phyloP scores from a whole-genome alignment of 2,888 invertebrate genomes.

The Trachelus tabidus region DNA sequence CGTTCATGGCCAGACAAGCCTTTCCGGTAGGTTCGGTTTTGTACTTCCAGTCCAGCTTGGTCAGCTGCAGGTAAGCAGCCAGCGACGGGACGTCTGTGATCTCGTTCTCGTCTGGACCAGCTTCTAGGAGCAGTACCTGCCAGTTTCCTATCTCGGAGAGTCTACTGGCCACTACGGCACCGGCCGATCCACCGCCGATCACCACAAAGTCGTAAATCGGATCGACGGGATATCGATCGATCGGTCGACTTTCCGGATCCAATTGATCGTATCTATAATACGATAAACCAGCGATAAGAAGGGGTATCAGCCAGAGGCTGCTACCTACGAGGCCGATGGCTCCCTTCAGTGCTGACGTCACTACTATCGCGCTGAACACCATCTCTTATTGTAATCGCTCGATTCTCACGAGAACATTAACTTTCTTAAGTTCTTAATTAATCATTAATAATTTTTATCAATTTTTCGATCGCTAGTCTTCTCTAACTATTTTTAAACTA shows the following conservation, averaged over 20 bases:
- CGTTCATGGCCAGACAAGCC: constrained; percentile 86
- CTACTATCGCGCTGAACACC: constrained; percentile 80
- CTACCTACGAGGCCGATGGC: constrained; percentile 81
- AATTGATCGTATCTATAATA: constrained; percentile 83
- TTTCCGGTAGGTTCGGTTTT: constrained; percentile 86
- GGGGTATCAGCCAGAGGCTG: constrained; percentile 85
- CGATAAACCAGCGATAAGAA: constrained; percentile 83
- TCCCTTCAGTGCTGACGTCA: constrained; percentile 80
- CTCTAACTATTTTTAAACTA: constrained; percentile 8
- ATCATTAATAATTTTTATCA: background rate
- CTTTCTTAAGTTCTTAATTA: background rate
- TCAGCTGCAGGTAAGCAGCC: constrained; percentile 87
- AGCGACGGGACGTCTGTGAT: constrained; percentile 88
- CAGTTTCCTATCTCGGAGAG: constrained; percentile 81
- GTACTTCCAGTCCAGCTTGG: constrained; percentile 89
- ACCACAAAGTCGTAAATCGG: constrained; percentile 88
- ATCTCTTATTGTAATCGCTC: constrained; percentile 62
- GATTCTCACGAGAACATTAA: background rate
- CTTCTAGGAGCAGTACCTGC: constrained; percentile 84
- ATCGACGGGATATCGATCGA: constrained; percentile 75
- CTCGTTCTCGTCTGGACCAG: constrained; percentile 89
- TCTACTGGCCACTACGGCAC: constrained; percentile 87
- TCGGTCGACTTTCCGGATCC: constrained; percentile 83
- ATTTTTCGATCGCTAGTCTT: constrained; percentile 13
- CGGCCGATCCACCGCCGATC: constrained; percentile 89